Percentiles rank a stretch among this genome's conserved stretches.
Evolutionary conservation across 2,113 vertebrate genomes (phyloP).

Genomic region (Hyperopisus bebe): DNA sequence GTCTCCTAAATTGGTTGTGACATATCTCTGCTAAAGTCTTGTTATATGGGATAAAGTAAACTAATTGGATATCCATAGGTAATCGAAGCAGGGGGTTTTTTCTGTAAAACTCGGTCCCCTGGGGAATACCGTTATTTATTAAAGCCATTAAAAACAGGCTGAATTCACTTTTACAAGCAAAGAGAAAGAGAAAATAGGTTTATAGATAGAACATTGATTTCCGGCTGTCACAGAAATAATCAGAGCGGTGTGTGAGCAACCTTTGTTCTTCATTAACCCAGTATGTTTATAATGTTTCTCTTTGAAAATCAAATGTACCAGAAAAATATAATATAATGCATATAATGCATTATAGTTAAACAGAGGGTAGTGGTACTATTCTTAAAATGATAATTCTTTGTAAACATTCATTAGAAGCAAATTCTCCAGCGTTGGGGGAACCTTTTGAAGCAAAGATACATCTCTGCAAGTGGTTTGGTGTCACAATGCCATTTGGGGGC

Average conservation of each 20-base stretch:
- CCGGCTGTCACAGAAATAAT: neutral
- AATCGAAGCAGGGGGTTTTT: neutral
- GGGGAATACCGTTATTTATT: neutral
- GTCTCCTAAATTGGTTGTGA: slow-evolving; percentile 30
- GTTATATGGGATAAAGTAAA: slow-evolving; percentile 39
- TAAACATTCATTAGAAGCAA: neutral
- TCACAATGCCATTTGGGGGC: neutral
- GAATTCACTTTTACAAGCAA: neutral
- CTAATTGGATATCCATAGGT: slow-evolving; percentile 41
- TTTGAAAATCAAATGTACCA: neutral
- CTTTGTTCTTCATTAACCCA: neutral
- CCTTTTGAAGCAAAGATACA: neutral
- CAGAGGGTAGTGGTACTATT: neutral
- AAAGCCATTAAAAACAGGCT: neutral
- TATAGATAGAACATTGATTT: neutral
- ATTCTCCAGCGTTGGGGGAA: neutral
- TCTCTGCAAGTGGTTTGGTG: neutral
- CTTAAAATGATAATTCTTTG: neutral
- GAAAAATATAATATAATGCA: too few relatives aligned
- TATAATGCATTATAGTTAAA: neutral
- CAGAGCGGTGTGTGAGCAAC: neutral
- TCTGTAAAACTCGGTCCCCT: neutral
- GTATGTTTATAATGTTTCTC: neutral
- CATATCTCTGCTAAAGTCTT: slow-evolving; percentile 39
- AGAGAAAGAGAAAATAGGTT: neutral